Conservation (phyloP, 1,140 invertebrate genomes). For the Hycleus phaleratus region DNA sequence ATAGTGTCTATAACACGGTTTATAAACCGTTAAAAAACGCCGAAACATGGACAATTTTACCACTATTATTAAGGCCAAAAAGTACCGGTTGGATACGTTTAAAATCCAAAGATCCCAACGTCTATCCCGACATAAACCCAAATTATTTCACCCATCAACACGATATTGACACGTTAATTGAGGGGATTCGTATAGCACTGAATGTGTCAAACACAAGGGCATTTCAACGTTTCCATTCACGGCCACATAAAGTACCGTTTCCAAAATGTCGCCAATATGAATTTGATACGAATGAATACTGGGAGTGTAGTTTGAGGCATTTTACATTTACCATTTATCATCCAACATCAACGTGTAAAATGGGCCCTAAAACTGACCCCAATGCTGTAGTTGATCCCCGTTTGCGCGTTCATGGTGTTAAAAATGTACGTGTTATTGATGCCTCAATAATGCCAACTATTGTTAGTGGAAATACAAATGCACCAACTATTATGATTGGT, state of each 20-base stretch:
- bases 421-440: slow-evolving; percentile 52
- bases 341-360: slow-evolving; percentile 76
- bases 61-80: slow-evolving; percentile 69
- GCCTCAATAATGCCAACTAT: slow-evolving; percentile 58
- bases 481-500: slow-evolving; percentile 58
- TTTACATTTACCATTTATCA: slow-evolving; percentile 84
- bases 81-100: slow-evolving; percentile 76
- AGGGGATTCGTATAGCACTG: slow-evolving; percentile 76
- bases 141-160: slow-evolving; percentile 80
- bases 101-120: slow-evolving; percentile 67
- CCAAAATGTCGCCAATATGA: slow-evolving; percentile 67
- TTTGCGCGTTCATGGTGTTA: slow-evolving; percentile 46
- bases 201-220: slow-evolving; percentile 69
- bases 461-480: slow-evolving; percentile 57
- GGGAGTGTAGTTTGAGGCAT: slow-evolving; percentile 73
- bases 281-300: slow-evolving; percentile 74
- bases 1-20: slow-evolving; percentile 75
- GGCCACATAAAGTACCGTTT: slow-evolving; percentile 67
- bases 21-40: slow-evolving; percentile 70
- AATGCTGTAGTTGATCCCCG: slow-evolving; percentile 74
- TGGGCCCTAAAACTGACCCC: slow-evolving; percentile 69
- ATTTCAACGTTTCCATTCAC: slow-evolving; percentile 71
- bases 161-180: slow-evolving; percentile 66
- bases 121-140: slow-evolving; percentile 81
- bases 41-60: slow-evolving; percentile 79